phyloP scores from a whole-genome alignment of 23 tunicate genomes.

The Oikopleura albicans region DNA sequence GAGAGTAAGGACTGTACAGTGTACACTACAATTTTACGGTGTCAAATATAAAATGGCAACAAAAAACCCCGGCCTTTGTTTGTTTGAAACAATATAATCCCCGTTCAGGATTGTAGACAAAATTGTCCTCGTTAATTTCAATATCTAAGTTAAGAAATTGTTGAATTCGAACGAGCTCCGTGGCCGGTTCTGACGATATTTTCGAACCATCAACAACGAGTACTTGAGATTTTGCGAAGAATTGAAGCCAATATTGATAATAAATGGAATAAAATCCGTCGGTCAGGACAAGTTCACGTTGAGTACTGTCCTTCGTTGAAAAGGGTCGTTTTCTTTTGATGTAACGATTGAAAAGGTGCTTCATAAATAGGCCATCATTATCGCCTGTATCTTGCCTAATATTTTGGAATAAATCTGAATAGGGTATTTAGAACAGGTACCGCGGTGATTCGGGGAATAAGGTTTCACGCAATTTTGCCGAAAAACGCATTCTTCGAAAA shows the following conservation, averaged over 20 bases:
- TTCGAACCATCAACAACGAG: neutral
- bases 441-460: too few relatives aligned
- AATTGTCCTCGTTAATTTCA: neutral
- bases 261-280: neutral
- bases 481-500: too few relatives aligned
- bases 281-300: neutral
- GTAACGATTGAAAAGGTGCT: neutral
- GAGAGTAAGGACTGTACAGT: too few relatives aligned
- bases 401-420: too few relatives aligned
- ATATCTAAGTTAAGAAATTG: neutral
- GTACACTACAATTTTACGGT: too few relatives aligned
- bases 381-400: neutral
- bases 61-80: too few relatives aligned
- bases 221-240: neutral
- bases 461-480: too few relatives aligned
- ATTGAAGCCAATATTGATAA: neutral
- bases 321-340: neutral
- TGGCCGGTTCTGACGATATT: too few relatives aligned
- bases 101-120: neutral
- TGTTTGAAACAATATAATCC: neutral
- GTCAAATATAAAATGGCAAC: too few relatives aligned
- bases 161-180: neutral
- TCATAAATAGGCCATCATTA: neutral
- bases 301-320: neutral
- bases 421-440: too few relatives aligned